Conservation (phyloP, 2,797 vertebrate genomes). For the Gadopsis bispinosus region DNA sequence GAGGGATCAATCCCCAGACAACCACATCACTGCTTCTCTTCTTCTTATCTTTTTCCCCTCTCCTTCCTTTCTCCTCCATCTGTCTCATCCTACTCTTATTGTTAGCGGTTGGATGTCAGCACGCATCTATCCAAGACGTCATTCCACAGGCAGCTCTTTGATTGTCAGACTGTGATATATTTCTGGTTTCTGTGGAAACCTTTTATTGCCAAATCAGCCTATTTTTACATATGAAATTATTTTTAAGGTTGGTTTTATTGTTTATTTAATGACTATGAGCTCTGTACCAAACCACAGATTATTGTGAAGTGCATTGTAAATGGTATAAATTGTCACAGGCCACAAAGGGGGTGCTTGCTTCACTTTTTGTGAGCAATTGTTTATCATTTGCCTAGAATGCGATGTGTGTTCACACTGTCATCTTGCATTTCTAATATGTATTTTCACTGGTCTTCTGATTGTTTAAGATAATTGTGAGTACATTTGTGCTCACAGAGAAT, state of each 20-base stretch:
- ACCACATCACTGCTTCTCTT: slow-evolving; percentile 49
- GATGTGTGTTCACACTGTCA: not conserved
- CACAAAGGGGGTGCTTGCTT: not conserved
- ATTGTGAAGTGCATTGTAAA: not conserved
- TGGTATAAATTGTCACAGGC: not conserved
- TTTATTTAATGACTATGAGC: slow-evolving; percentile 6
- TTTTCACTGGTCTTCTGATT: not conserved
- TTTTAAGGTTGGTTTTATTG: slow-evolving; percentile 1
- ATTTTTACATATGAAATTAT: slow-evolving; percentile 23
- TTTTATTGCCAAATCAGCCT: slow-evolving; percentile 10
- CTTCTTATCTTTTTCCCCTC: slow-evolving; percentile 52
- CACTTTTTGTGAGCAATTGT: not conserved
- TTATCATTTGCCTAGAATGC: not conserved
- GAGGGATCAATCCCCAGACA: slow-evolving; percentile 73
- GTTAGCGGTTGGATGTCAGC: slow-evolving; percentile 53
- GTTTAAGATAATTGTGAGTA: not conserved
- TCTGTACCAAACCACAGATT: not conserved
- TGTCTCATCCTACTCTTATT: slow-evolving; percentile 65
- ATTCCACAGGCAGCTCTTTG: slow-evolving; percentile 45
- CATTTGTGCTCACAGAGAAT: slow-evolving; percentile 18
- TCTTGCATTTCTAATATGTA: not conserved
- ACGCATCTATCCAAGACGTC: slow-evolving; percentile 32
- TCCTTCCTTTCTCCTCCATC: slow-evolving; percentile 46
- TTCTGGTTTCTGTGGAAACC: not conserved
- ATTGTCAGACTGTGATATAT: slow-evolving; percentile 27